Evolutionary conservation across 2,888 invertebrate species (phyloP), one percentile per base, ranked within the genome.

Genomic region (Caenorhabditis auriculariae): DNA sequence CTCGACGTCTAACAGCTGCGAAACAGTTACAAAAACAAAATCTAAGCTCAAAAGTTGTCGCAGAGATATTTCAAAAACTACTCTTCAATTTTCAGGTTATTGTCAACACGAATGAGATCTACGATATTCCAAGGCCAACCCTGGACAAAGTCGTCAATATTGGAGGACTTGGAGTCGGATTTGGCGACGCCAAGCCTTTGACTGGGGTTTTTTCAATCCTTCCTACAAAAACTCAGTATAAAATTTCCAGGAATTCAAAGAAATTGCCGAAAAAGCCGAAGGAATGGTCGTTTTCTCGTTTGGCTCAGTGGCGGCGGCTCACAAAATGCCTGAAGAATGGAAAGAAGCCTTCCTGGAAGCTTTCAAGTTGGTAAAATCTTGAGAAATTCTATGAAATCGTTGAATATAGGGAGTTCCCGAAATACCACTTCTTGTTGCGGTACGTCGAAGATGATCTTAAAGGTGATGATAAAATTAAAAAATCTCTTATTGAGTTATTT

Each of bases 151-250:
- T 67, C 26, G 54, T 76, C 24, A 68, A 74, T 45, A 74, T 76
- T 42, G 76, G 76, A 7, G 76, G 76, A 23, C 38, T 76, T n/a
- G 76, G 76, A n/a, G 75, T 76, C 53, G 63, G 62, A 35, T 60
- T 60, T 45, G 62, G 59, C 6, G 53, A 52, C 42, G 63, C 72
- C 0, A 69, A 72, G 26, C 66, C 72, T n/a, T 48, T 74, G 23
- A 45, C 58, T 9, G 45, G 32, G 39, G 69, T 65, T 26, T 43
- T 53, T 37, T 44, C 26, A 41, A 32, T 9, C 9, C n/a, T 12
- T 41, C 42, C 17, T 9, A 15, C 21, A 41, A 41, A 28, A 28
- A 15, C 15, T 46, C 29, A 46, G 21, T 46, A 21, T 28, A 15
- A 3, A 2, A 5, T 32, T 17, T 60, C 28, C 29, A 66, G 66